Base-by-base conservation (phyloP, 2,888 invertebrate species). In the Synergus gifuensis region DNA sequence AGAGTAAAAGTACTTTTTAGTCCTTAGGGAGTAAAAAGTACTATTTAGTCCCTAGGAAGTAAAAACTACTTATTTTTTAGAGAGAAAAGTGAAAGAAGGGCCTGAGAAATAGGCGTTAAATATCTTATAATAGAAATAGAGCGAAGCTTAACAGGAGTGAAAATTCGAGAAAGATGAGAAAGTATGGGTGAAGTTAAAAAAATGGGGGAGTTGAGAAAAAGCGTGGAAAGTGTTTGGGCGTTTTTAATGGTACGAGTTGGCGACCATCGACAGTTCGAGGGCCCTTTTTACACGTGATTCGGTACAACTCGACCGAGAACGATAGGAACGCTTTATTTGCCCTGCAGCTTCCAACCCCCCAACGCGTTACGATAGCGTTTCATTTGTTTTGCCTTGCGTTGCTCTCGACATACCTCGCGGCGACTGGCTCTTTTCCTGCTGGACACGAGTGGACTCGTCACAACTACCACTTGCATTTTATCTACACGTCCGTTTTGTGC, bases 371-470 rank as follows among this genome's bases (percentile, higher is more conserved):
- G 81, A 79, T 81, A 86, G 83, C 86, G 85, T 86, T 87, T 86
- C 86, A 90, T 88, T 90, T 90, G 87, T 88, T 89, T 86, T 87
- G 86, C 83, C 84, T 87, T 84, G 86, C 85, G 86, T 83, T 79
- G 86, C 89, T 88, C 86, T 86, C 87, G 86, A 88, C 86, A 81
- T 83, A 80, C 85, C 89, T 88, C 86, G 87, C 87, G 86, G 89
- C 87, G 81, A 76, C 78, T 80, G 60, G 78, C 78, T 77, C 73
- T 62, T 49, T 49, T 28, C 77, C 78, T 60, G 79, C 54, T 78
- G 66, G 78, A 76, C 63, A 76, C 78, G 76, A 78, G 76, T 64
- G 76, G 66, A 78, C 81, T 83, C 83, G 82, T 66, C 78, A 78
- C 79, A 78, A 80, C 79, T 78, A 83, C 81, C 80, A 83, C 82